Evolutionary conservation across 2,113 vertebrate species (phyloP), one percentile per base, ranked within the genome.

Genomic region (Centrocercus urophasianus): DNA sequence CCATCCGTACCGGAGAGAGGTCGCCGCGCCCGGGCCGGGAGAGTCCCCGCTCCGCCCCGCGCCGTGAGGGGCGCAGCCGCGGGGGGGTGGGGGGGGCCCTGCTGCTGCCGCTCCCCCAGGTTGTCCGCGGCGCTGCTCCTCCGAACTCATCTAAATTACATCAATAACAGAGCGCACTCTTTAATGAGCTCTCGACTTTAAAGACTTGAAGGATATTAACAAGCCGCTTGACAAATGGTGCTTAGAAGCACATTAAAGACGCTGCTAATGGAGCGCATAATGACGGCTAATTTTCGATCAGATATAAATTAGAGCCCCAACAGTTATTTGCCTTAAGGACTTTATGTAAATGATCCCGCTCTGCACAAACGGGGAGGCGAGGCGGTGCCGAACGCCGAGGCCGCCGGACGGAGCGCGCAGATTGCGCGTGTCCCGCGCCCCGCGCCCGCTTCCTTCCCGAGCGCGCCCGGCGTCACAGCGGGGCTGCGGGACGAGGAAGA

Each of bases 141-240:
- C 98, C 98, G 98, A 98, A 99, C 98, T 98, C 98, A 98, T 98
- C 98, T 99, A 99, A 99, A 99, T 98, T 98, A 99, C 98, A 99
- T 99, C 98, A 98, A 98, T 99, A 99, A 98, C 98, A 97, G 98
- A 98, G 98, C 98, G 98, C 97, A 98, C 98, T 98, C 98, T 99
- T 99, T 99, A 99, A 99, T 99, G 99, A 99, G 99, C 99, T 99
- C 99, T 99, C 99, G 99, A 99, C 99, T 99, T 99, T 99, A 99
- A 99, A 99, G 99, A 99, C 99, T 99, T 99, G 99, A 99, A 99
- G 99, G 99, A 99, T 99, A 99, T 99, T 99, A 99, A 99, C 99
- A 99, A 99, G 99, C 99, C 98, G 98, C 99, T 99, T 99, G 99
- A 99, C 99, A 99, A 99, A 99, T 99, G 99, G 99, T 98, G 99